Percentiles rank a stretch among this genome's conserved stretches.
Evolutionary conservation across 1,140 invertebrate genomes (phyloP).

Genomic region (Pseudomyrmex pallidus): DNA sequence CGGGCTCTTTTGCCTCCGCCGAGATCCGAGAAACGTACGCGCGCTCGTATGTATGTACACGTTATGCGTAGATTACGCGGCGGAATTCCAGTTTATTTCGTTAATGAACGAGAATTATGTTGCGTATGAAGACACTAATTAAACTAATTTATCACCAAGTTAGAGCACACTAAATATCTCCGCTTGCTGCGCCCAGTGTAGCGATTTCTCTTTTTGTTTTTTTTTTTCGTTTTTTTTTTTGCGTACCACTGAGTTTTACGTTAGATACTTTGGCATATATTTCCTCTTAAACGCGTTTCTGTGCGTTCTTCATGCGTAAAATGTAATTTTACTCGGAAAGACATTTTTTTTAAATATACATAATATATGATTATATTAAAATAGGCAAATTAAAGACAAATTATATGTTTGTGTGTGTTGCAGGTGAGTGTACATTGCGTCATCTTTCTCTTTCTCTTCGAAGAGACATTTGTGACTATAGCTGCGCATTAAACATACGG

Average conservation of each 20-base stretch:
- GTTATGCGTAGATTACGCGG: constrained; percentile 23
- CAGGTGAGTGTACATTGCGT: constrained; percentile 25
- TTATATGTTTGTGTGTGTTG: constrained; percentile 34
- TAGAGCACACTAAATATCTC: constrained; percentile 30
- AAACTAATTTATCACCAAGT: constrained; percentile 66
- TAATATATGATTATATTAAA: background rate
- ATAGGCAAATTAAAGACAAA: background rate
- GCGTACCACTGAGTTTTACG: background rate
- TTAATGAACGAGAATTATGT: constrained; percentile 71
- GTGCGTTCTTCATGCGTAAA: background rate
- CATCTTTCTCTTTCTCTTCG: background rate
- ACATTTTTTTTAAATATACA: background rate
- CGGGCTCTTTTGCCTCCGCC: constrained; percentile 39
- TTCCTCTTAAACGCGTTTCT: background rate
- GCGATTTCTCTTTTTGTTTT: background rate
- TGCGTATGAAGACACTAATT: constrained; percentile 67
- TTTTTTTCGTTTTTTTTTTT: too few species aligned
- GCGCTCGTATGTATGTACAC: background rate
- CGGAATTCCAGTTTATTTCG: constrained; percentile 64
- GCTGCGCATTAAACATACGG: background rate
- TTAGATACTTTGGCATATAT: background rate
- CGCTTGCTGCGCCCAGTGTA: background rate
- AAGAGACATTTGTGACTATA: background rate
- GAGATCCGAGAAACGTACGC: constrained; percentile 31
- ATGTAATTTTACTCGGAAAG: background rate